These are phyloP conservation scores for Macrosiphum euphorbiae DNA, from an alignment of 2,888 invertebrate species.

Conservation along the genomic window DNA sequence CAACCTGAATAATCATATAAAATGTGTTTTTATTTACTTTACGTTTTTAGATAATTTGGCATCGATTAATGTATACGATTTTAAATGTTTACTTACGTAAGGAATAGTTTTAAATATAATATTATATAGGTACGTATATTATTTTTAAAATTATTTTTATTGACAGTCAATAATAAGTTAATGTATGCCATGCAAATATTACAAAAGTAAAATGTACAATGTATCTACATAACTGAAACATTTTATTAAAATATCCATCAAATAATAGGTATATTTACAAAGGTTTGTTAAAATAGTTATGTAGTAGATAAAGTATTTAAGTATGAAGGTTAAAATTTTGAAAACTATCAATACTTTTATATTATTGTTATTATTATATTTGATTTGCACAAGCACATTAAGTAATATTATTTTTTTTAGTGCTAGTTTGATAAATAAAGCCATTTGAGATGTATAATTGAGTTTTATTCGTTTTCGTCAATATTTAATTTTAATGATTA, in stretches of 20 bases:
- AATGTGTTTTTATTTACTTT: neutral
- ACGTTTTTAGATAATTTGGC: neutral
- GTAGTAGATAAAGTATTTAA: neutral
- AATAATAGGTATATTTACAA: neutral
- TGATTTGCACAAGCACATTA: neutral
- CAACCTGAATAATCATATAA: neutral
- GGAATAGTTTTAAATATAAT: neutral
- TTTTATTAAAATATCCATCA: neutral
- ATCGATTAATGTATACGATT: neutral
- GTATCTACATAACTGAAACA: neutral
- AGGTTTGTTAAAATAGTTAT: neutral
- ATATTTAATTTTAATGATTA: neutral
- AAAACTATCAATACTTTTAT: neutral
- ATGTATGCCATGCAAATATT: neutral
- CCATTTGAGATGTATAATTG: neutral
- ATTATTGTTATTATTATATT: neutral
- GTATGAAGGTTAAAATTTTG: neutral
- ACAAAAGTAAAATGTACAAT: neutral
- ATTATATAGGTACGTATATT: neutral
- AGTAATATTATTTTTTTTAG: neutral
- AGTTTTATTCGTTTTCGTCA: neutral
- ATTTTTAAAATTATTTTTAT: neutral
- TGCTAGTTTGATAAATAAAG: neutral
- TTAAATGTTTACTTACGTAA: neutral
- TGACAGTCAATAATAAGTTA: neutral